Base-by-base conservation (phyloP, 2,113 vertebrate species). In the Microcebus tavaratra region DNA sequence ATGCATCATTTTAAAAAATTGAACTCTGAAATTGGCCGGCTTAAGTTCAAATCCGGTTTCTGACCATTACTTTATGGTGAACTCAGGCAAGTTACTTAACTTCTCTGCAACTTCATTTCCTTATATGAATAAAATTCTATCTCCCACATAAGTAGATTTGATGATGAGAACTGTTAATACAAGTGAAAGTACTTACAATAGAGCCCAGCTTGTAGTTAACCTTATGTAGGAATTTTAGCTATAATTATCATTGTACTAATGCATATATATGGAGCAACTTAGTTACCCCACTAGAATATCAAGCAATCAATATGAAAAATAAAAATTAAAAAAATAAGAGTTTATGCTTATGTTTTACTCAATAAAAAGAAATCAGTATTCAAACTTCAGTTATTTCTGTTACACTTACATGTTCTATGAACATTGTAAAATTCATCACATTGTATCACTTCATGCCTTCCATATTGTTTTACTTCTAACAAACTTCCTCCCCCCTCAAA, bases 351-450 rank as follows among this genome's bases (percentile, higher is more conserved):
- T 34, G 6, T 76, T 89, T 89, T 90, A 73, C 7, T 29, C 63
- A 86, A 12, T 65, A 25, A 87, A 65, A 42, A 63, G 2, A 87
- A 91, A 63, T 2, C 1, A 65, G 23, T 50, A 86, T 48, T 20
- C 9, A 83, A 79, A 79, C 9, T 79, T 93, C 13, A 94, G 36
- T 70, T 79, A 50, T 34, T 65, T 92, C 61, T 67, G 48, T 70
- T 80, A 90, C 0, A 42, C 4, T 31, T 72, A 5, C 1, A 78
- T 78, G 21, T 17, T 65, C 9, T 72, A 76, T 13, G 36, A 79
- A 86, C 57, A 18, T 53, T 57, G 68, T 84, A 84, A 72, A 96
- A 92, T 87, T 29, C 23, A 67, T 80, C n/a, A 50, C 36, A 75
- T 55, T 86, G 8, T 73, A 48, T 72, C 3, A 76, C 55, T 76